These are phyloP conservation scores for Eupeodes corollae DNA, from an alignment of 1,140 invertebrate species.

Conservation along the genomic window DNA sequence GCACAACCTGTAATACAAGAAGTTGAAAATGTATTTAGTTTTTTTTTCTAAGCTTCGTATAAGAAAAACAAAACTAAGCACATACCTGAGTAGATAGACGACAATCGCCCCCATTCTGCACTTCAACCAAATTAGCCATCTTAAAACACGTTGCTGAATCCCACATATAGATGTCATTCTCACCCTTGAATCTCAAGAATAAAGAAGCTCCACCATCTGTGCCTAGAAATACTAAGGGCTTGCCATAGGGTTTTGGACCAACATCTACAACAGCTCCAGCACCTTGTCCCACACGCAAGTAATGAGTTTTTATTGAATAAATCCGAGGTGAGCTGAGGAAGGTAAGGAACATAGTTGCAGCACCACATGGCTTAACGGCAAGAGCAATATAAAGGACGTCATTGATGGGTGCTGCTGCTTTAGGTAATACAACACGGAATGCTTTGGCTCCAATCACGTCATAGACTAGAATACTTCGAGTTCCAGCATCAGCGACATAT, in stretches of 20 bases:
- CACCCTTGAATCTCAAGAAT: conserved; percentile 49
- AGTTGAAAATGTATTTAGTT: not conserved
- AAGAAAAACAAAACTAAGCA: not conserved
- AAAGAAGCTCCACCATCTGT: conserved; percentile 45
- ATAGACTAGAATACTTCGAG: conserved; percentile 47
- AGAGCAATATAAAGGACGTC: conserved; percentile 49
- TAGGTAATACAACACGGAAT: conserved; percentile 44
- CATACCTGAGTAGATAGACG: conserved; percentile 43
- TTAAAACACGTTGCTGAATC: conserved; percentile 45
- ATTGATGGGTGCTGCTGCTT: conserved; percentile 36
- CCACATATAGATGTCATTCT: conserved; percentile 50
- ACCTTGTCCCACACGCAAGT: conserved; percentile 40
- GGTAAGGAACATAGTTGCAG: conserved; percentile 45
- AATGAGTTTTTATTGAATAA: conserved; percentile 43
- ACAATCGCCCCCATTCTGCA: conserved; percentile 46
- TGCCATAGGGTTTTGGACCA: conserved; percentile 41
- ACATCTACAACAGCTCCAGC: conserved; percentile 43
- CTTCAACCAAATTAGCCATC: conserved; percentile 43
- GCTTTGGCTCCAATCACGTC: conserved; percentile 41
- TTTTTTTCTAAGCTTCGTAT: too few species aligned
- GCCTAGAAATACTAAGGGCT: conserved; percentile 46
- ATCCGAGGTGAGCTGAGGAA: conserved; percentile 44
- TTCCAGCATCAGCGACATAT: conserved; percentile 46
- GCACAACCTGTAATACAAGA: conserved; percentile 33
- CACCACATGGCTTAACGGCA: conserved; percentile 39